Percentiles rank a stretch among this genome's conserved stretches.
phyloP scores from a whole-genome alignment of 1,140 invertebrate species.

The Sipha flava region DNA sequence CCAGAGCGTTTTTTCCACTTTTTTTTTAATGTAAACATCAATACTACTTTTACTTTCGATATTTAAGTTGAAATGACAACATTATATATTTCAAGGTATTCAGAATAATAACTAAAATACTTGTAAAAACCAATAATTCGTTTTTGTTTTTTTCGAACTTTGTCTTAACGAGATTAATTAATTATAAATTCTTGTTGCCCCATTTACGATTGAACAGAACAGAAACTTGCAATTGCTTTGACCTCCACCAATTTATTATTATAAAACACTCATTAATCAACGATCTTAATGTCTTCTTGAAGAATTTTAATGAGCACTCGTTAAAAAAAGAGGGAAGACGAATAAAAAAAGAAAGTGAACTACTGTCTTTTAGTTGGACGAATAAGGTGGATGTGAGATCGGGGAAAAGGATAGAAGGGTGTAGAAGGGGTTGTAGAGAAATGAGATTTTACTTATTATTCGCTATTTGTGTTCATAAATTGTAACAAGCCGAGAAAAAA shows the following conservation, averaged over 20 bases:
- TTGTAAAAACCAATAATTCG: background rate
- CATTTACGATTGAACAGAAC: slow-evolving; percentile 9
- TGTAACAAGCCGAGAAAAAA: background rate
- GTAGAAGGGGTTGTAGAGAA: too few relatives aligned
- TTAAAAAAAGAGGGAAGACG: background rate
- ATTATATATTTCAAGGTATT: background rate
- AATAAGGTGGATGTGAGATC: background rate
- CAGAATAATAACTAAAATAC: background rate
- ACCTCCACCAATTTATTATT: slow-evolving; percentile 22
- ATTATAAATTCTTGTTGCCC: slow-evolving; percentile 22
- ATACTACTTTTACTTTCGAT: background rate
- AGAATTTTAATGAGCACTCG: slow-evolving; percentile 28
- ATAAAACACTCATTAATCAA: slow-evolving; percentile 29
- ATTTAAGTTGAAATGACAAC: background rate
- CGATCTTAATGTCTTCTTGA: slow-evolving; percentile 28
- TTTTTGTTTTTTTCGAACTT: background rate
- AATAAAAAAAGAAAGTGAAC: slow-evolving; percentile 14
- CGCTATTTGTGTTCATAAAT: background rate
- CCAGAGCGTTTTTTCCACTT: too few relatives aligned
- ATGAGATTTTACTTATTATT: slow-evolving; percentile 21
- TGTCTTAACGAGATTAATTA: slow-evolving; percentile 22
- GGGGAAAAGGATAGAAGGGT: too few relatives aligned
- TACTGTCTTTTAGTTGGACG: background rate
- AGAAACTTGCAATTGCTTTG: slow-evolving; percentile 14
- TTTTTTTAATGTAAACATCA: too few relatives aligned